phyloP scores from a whole-genome alignment of 2,797 vertebrate genomes.

The Labeo calbasu region DNA sequence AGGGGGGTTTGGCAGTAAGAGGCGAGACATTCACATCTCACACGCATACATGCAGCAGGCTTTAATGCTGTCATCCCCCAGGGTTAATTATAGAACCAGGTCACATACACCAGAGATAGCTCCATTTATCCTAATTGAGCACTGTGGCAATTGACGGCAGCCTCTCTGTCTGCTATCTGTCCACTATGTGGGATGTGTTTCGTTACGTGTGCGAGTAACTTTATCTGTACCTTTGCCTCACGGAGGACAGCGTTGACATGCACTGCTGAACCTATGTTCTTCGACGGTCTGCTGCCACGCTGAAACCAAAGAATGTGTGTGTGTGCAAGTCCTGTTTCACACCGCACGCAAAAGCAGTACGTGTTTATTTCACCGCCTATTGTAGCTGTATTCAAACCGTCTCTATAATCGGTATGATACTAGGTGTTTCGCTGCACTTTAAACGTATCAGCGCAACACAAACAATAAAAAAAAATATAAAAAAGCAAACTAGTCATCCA shows the following conservation, averaged over 20 bases:
- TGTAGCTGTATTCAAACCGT: not conserved
- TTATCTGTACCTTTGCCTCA: conserved; percentile 38
- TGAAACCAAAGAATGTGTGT: conserved; percentile 4
- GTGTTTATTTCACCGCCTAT: not conserved
- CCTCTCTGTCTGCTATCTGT: conserved; percentile 53
- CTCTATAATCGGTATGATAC: too few relatives aligned
- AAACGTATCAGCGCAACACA: not conserved
- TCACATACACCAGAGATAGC: conserved; percentile 73
- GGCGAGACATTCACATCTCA: conserved; percentile 48
- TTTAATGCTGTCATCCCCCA: conserved; percentile 70
- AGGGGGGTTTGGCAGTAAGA: conserved; percentile 11
- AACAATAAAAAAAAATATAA: conserved; percentile 6
- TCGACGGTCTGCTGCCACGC: conserved; percentile 8
- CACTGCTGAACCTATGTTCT: conserved; percentile 31
- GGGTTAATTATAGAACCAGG: conserved; percentile 75
- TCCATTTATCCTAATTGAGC: conserved; percentile 69
- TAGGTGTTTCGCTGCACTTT: not conserved
- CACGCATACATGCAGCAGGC: conserved; percentile 37
- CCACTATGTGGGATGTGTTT: conserved; percentile 40
- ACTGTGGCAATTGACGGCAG: conserved; percentile 61
- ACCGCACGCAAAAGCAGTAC: not conserved
- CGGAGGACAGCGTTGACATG: conserved; percentile 25
- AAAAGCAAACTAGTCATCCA: not conserved
- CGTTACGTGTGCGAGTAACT: conserved; percentile 36
- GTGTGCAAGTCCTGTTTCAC: not conserved